A percentile compares a stretch with the other conserved stretches of the same genome.
phyloP scores from a whole-genome alignment of 2,113 vertebrate genomes.

The Grantiella picta region DNA sequence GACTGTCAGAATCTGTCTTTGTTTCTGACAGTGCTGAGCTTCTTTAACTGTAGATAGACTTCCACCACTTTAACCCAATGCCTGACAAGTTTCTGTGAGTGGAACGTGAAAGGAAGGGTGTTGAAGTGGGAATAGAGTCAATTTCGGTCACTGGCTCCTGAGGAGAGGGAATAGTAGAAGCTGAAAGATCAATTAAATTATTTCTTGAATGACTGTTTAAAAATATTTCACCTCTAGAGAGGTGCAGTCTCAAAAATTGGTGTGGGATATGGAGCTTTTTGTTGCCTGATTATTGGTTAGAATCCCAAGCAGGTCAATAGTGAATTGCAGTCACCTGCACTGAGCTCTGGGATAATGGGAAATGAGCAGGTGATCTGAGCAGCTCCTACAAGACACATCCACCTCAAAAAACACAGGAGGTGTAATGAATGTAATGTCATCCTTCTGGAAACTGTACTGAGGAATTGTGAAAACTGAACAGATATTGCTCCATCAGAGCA shows the following conservation, averaged over 20 bases:
- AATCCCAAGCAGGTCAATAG: background rate
- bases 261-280: background rate
- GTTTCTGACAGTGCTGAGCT: background rate
- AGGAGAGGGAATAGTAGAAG: background rate
- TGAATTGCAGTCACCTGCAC: background rate
- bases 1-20: background rate
- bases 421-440: background rate
- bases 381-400: background rate
- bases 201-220: slow-evolving; percentile 45
- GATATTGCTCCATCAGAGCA: background rate
- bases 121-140: slow-evolving; percentile 5
- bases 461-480: background rate
- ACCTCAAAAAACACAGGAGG: background rate
- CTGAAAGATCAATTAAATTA: slow-evolving; percentile 37
- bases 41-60: background rate
- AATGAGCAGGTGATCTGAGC: background rate
- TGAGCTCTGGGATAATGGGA: background rate
- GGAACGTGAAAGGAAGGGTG: background rate
- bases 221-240: slow-evolving; percentile 32
- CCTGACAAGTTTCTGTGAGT: background rate
- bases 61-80: background rate
- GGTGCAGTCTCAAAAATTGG: slow-evolving; percentile 2
- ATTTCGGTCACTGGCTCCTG: background rate
- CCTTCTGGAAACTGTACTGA: background rate
- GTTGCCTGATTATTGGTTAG: background rate